These are phyloP conservation scores for Drosophila murphyi DNA, from an alignment of 1,140 invertebrate genomes.

Conservation along the genomic window DNA sequence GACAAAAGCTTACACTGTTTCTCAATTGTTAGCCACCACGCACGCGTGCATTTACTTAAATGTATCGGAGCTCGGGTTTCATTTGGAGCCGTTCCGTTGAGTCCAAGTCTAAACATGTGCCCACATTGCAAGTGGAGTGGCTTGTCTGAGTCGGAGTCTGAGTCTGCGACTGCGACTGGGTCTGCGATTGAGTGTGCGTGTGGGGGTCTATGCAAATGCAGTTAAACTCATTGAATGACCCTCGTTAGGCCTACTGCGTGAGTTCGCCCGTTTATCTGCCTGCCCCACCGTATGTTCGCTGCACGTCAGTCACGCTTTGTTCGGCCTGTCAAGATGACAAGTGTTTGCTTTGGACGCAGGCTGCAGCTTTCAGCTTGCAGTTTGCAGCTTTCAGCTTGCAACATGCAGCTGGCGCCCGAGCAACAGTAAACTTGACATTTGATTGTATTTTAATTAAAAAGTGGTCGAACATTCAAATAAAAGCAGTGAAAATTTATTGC, in stretches of 20 bases:
- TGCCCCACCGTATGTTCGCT: constrained; percentile 23
- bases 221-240: constrained; percentile 73
- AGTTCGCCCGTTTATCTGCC: constrained; percentile 26
- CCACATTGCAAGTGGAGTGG: constrained; percentile 59
- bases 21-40: constrained; percentile 80
- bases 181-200: constrained; percentile 16
- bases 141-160: constrained; percentile 7
- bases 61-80: constrained; percentile 68
- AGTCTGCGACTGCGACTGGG: constrained; percentile 10
- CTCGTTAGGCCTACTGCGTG: constrained; percentile 69
- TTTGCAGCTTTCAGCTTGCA: constrained; percentile 7
- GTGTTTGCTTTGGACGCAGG: constrained; percentile 68
- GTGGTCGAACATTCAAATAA: constrained; percentile 57
- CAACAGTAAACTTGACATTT: constrained; percentile 81
- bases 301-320: constrained; percentile 79
- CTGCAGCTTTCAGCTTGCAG: constrained; percentile 27
- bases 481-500: constrained; percentile 67
- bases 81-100: constrained; percentile 9
- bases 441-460: constrained; percentile 84
- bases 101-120: constrained; percentile 54
- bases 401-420: constrained; percentile 67
- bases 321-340: constrained; percentile 82
- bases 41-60: constrained; percentile 80
- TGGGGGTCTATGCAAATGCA: constrained; percentile 73
- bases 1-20: constrained; percentile 68